Conservation (phyloP, 2,113 vertebrate genomes). For the Macquaria ambigua region DNA sequence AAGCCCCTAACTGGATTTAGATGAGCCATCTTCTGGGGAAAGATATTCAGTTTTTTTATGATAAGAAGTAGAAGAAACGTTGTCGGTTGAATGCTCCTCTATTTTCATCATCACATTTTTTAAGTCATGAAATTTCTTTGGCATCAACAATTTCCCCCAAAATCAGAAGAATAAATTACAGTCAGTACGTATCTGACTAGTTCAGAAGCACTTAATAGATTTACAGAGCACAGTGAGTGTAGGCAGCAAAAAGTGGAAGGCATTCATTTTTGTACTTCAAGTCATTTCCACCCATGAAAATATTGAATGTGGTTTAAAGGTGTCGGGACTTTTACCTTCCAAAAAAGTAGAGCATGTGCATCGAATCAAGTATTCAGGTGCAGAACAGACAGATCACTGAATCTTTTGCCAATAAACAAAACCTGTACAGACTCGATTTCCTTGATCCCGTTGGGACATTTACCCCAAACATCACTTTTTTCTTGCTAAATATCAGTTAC, state of each 20-base stretch:
- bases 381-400: conserved; percentile 25
- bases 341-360: conserved; percentile 40
- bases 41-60: conserved; percentile 1
- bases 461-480: background rate
- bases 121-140: background rate
- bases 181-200: background rate
- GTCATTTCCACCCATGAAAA: background rate
- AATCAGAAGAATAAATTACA: background rate
- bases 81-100: conserved; percentile 5
- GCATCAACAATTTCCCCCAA: background rate
- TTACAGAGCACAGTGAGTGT: conserved; percentile 9
- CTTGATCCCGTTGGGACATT: background rate
- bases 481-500: background rate
- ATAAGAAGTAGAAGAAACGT: background rate
- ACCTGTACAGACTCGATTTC: background rate
- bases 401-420: conserved; percentile 34
- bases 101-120: background rate
- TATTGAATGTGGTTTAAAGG: conserved; percentile 3
- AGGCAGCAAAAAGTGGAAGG: background rate
- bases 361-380: conserved; percentile 32
- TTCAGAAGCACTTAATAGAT: background rate
- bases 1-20: background rate
- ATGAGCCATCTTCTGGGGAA: conserved; percentile 8
- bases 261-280: background rate
- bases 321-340: conserved; percentile 12